Evolutionary conservation across 2,797 vertebrate species (phyloP).

Genomic region (Spinibarbus caldwelli): DNA sequence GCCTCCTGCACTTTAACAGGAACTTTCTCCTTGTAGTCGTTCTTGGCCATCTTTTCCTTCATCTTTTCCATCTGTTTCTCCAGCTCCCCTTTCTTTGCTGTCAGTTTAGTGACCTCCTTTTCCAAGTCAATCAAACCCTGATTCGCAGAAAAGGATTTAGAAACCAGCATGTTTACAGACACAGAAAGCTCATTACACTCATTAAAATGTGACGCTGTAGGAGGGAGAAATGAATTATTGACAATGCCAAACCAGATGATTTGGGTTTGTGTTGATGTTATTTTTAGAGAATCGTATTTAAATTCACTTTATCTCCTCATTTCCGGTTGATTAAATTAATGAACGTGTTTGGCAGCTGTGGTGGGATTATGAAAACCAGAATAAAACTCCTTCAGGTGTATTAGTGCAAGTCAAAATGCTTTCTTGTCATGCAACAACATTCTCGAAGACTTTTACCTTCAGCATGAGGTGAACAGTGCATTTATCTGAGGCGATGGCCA

Average conservation of each 20-base stretch:
- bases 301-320: background rate
- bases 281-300: conserved; percentile 7
- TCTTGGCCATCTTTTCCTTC: conserved; percentile 80
- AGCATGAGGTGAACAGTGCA: conserved; percentile 91
- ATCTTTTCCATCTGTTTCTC: conserved; percentile 85
- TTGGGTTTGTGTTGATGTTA: conserved; percentile 3
- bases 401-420: background rate
- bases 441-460: conserved; percentile 74
- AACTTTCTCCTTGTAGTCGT: conserved; percentile 86
- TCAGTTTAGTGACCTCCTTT: conserved; percentile 86
- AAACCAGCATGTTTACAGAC: background rate
- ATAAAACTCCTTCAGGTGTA: background rate
- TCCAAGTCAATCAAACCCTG: conserved; percentile 89
- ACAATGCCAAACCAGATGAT: conserved; percentile 29
- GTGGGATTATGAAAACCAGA: background rate
- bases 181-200: background rate
- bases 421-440: background rate
- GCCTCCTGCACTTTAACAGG: conserved; percentile 87
- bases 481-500: conserved; percentile 88
- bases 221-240: background rate
- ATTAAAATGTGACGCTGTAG: conserved; percentile 23
- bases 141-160: background rate
- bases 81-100: conserved; percentile 78
- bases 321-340: background rate
- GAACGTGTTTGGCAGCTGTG: background rate